Percentiles rank a stretch among this genome's conserved stretches.
These are phyloP conservation scores for Seriola dumerili DNA, from an alignment of 2,113 vertebrate species.

Conservation along the genomic window DNA sequence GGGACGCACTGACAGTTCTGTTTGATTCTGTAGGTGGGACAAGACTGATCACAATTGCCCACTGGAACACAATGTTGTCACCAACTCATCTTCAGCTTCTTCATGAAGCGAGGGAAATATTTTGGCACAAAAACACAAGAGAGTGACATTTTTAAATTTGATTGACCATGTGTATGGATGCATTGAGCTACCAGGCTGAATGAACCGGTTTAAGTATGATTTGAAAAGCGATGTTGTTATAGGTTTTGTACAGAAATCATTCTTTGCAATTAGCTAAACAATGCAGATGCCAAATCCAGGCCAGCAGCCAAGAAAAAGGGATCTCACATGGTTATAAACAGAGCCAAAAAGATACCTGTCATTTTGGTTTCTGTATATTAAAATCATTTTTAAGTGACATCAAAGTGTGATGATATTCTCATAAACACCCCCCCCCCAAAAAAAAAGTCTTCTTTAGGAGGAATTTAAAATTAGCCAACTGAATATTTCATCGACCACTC, in stretches of 20 bases:
- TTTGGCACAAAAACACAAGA: background rate
- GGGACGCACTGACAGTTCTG: background rate
- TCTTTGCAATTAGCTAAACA: background rate
- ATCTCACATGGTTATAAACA: background rate
- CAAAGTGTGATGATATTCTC: background rate
- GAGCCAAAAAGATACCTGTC: background rate
- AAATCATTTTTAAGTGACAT: background rate
- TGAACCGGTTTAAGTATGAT: background rate
- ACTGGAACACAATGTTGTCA: background rate
- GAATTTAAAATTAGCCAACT: slow-evolving; percentile 8
- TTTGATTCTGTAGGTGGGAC: background rate
- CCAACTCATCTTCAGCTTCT: background rate
- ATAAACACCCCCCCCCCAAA: no score
- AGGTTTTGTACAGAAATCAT: background rate
- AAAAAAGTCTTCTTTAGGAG: no score
- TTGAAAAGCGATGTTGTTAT: background rate
- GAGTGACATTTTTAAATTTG: background rate
- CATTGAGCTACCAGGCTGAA: background rate
- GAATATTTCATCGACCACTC: background rate
- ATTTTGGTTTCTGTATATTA: background rate
- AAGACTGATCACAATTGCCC: background rate
- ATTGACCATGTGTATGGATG: background rate
- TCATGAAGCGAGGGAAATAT: background rate
- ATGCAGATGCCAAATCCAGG: background rate
- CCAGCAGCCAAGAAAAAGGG: background rate